Base-by-base conservation (phyloP, 2,888 invertebrate genomes). In the Pherbina coryleti region DNA sequence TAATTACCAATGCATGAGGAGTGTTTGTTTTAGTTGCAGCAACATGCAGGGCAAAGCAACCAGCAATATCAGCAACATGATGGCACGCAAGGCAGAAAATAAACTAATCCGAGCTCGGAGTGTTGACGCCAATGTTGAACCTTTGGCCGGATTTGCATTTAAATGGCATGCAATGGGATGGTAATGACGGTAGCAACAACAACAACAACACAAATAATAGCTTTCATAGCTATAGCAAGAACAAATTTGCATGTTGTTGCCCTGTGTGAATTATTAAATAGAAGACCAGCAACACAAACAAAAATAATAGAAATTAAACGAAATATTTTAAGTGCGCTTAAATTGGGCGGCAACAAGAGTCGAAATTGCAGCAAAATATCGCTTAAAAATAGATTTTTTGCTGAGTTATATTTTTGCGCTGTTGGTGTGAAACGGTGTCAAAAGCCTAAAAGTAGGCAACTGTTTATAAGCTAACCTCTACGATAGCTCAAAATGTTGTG, bases 381-480 rank as follows among this genome's bases (percentile, higher is more conserved):
- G 31, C 31, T 31, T 5, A 69, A 51, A 4, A 69, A n/a, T n/a
- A n/a, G n/a, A n/a, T n/a, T n/a, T n/a, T n/a, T n/a, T n/a, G n/a
- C n/a, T n/a, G n/a, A n/a, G n/a, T n/a, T n/a, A n/a, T n/a, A n/a
- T n/a, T n/a, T n/a, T n/a, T n/a, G n/a, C 44, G 25, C 44, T 19
- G 19, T 3, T 25, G 64, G 11, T 9, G 51, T 19, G 69, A 49
- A 72, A 19, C 37, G 22, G 72, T 62, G 73, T 73, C 51, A 34
- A 74, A 74, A 64, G 66, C 74, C 74, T 66, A 74, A 74, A 74
- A 74, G 66, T 66, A 66, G 64, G 64, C 74, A 74, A 22, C 64
- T n/a, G 19, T 53, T n/a, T 8, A 22, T 19, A 5, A 3, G 1
- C 55, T 1, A 19, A 5, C 55, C 19, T n/a, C n/a, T 7, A 14